Evolutionary conservation across 2,797 vertebrate species (phyloP).

Genomic region (Clarias platycephalus): DNA sequence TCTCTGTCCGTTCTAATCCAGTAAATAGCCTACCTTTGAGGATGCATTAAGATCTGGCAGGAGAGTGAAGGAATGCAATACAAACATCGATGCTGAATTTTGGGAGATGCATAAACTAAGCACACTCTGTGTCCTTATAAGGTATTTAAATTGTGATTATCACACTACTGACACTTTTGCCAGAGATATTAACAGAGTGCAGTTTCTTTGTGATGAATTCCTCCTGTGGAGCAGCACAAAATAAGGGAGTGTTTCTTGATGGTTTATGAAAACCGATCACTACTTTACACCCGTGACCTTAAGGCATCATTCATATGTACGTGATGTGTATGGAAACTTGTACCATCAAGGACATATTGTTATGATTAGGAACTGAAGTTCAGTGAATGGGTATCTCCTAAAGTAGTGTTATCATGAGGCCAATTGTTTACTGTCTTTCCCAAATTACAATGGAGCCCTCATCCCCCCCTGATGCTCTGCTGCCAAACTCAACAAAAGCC

Average conservation of each 20-base stretch:
- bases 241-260: conserved; percentile 45
- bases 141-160: conserved; percentile 47
- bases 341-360: neutral
- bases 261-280: conserved; percentile 41
- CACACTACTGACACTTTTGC: conserved; percentile 39
- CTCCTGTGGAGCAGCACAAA: conserved; percentile 28
- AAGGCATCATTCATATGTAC: conserved; percentile 30
- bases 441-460: conserved; percentile 22
- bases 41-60: conserved; percentile 49
- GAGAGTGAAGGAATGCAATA: conserved; percentile 44
- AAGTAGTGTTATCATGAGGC: neutral
- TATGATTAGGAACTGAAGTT: neutral
- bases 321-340: conserved; percentile 32
- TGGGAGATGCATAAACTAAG: conserved; percentile 31
- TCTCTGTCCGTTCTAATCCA: conserved; percentile 43
- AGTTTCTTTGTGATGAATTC: conserved; percentile 43
- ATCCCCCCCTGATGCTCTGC: conserved; percentile 2
- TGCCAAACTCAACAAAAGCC: conserved; percentile 48
- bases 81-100: conserved; percentile 39
- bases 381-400: neutral
- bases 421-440: conserved; percentile 11
- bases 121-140: conserved; percentile 52
- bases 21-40: conserved; percentile 48
- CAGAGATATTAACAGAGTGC: conserved; percentile 39
- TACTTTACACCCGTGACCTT: conserved; percentile 36